Evolutionary conservation across 2,888 invertebrate species (phyloP), one percentile per base, ranked within the genome.

Genomic region (Phaonia tiefii): DNA sequence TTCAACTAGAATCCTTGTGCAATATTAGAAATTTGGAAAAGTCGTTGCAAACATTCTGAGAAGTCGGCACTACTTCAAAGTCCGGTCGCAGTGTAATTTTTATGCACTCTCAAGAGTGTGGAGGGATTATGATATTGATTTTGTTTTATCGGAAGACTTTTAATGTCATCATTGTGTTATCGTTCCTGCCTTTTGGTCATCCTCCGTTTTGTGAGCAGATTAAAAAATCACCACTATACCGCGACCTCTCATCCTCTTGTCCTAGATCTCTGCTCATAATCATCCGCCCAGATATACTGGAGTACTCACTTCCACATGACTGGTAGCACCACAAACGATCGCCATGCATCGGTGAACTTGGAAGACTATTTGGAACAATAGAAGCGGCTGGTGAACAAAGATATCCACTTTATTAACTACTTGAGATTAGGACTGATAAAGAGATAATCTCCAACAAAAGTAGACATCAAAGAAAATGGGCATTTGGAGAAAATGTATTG

Each of bases 321-420:
- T 44, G 44, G 75, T 78, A 82, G 82, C 82, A 82, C 82, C 82
- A 72, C 75, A 82, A 82, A 79, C 87, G 87, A 87, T 86, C 2
- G 63, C n/a, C n/a, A 84, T 85, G 88, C 88, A 83, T 86, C 86
- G 85, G 82, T 84, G 85, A 85, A 86, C 87, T 84, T 83, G 75
- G 85, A 84, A 84, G 85, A 84, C 73, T 26, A 54, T 39, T 58
- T 46, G 79, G 83, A 84, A 87, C 86, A 88, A 87, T 85, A 83
- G 82, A 74, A 84, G 86, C 88, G 88, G 88, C 84, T 84, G 83
- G 85, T 88, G 86, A 86, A 89, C 89, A 89, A 89, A 89, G 87
- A 74, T 86, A 86, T 86, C 88, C 89, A 89, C 89, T 89, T 88
- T 89, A 89, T 89, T 88, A 89, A 89, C 88, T 89, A 89, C 89